Base-by-base conservation (phyloP, 2,888 invertebrate genomes). In the Noctua janthe region DNA sequence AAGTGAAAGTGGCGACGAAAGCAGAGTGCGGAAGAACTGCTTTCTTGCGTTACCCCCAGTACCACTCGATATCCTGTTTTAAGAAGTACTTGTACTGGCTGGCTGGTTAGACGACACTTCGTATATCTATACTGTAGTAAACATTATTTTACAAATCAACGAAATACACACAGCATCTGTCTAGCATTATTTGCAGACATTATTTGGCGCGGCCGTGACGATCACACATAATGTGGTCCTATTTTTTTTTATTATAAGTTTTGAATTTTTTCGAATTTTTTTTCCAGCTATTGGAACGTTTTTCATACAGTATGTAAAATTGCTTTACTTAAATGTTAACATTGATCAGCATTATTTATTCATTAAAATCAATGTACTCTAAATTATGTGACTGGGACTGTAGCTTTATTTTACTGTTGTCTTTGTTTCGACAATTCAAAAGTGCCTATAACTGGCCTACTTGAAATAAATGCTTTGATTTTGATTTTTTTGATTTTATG, bases 1-100 rank as follows among this genome's bases (percentile, higher is more conserved):
- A 88, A 92, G 94, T 93, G 94, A 94, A 94, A 94, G 94, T 94
- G 85, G 71, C 86, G 39, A 89, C 89, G 89, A 88, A 87, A 90
- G 89, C 86, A 77, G 80, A 87, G 80, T 84, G 89, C 93, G 92
- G 92, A 93, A 92, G 92, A 90, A 87, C 90, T 86, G 92, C 92
- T 93, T 92, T 93, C 93, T 85, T 91, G 87, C 80, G 56, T 77
- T 78, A 76, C 81, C 82, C 80, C 83, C 81, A 80, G 79, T 74
- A 76, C 79, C 62, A 81, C 43, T 84, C 67, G 64, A 87, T 89
- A 91, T 92, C 92, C 92, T 92, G 91, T 86, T 89, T 89, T 83
- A 15, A 51, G 20, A 62, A 49, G 72, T 75, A 83, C 66, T 69
- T 51, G 13, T 29, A 23, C 49, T 71, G 15, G 17, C 49, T 66